Conservation (phyloP, 2,113 vertebrate genomes). For the Dasyurus viverrinus region DNA sequence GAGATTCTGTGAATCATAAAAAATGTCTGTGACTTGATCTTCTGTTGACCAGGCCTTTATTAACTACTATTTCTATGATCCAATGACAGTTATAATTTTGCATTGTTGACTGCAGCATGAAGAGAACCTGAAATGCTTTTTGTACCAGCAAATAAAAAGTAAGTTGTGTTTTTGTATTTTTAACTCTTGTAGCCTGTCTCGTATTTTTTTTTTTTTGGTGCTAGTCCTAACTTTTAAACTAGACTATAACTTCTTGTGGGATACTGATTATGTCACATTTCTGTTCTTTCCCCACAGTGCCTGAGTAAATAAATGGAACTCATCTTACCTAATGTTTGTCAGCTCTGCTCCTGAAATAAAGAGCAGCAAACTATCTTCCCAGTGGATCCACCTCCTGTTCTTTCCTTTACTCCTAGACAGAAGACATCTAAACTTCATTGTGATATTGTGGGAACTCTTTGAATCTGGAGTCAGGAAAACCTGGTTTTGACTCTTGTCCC, state of each 20-base stretch:
- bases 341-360: not conserved
- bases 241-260: not conserved
- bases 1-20: not conserved
- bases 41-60: not conserved
- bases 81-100: slow-evolving; percentile 60
- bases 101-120: slow-evolving; percentile 63
- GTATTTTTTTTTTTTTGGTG: not conserved
- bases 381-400: not conserved
- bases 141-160: slow-evolving; percentile 62
- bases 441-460: not conserved
- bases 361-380: not conserved
- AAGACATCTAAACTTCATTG: not conserved
- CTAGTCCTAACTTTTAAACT: not conserved
- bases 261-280: not conserved
- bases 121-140: slow-evolving; percentile 61
- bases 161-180: slow-evolving; percentile 61
- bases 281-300: not conserved
- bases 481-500: not conserved
- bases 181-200: slow-evolving; percentile 45
- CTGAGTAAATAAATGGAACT: not conserved
- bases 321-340: not conserved
- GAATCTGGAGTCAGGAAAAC: not conserved
- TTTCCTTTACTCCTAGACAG: not conserved
- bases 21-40: not conserved
- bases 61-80: not conserved